A percentile compares a stretch with the other conserved stretches of the same genome.
Conservation (phyloP, 2,113 vertebrate species). For the Piaya cayana region DNA sequence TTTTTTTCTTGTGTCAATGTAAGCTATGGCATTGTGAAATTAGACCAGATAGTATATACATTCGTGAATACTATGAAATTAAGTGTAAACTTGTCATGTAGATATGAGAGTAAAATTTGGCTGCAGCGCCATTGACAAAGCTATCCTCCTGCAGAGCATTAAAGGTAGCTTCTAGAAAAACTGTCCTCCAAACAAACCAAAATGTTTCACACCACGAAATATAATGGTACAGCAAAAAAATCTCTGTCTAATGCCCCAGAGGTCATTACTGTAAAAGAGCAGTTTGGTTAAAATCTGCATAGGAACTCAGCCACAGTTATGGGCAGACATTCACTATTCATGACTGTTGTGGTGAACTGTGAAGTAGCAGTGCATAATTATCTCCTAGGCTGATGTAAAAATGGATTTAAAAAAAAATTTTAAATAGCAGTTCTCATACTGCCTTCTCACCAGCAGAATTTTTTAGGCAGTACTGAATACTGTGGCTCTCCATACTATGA, state of each 20-base stretch:
- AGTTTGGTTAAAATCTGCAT: background rate
- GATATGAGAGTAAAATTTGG: background rate
- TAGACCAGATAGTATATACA: background rate
- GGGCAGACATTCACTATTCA: background rate
- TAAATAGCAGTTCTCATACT: conserved; percentile 17
- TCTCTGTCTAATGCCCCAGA: background rate
- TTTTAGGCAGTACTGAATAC: background rate
- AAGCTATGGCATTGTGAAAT: background rate
- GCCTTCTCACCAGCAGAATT: conserved; percentile 9
- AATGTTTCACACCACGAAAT: background rate
- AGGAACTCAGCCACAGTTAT: background rate
- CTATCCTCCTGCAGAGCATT: background rate
- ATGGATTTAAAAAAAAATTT: background rate
- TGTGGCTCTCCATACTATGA: background rate
- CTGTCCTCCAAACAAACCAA: background rate
- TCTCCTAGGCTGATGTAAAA: conserved; percentile 36
- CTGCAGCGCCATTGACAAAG: background rate
- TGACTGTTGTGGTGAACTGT: background rate
- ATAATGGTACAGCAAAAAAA: background rate
- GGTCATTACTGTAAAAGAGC: background rate
- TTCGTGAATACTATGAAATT: background rate
- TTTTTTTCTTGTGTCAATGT: background rate
- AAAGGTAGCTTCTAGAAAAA: background rate
- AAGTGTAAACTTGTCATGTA: background rate
- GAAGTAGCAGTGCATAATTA: conserved; percentile 10